A percentile compares a stretch with the other conserved stretches of the same genome.
Conservation (phyloP, 2,797 vertebrate genomes). For the Gallinago stenura region DNA sequence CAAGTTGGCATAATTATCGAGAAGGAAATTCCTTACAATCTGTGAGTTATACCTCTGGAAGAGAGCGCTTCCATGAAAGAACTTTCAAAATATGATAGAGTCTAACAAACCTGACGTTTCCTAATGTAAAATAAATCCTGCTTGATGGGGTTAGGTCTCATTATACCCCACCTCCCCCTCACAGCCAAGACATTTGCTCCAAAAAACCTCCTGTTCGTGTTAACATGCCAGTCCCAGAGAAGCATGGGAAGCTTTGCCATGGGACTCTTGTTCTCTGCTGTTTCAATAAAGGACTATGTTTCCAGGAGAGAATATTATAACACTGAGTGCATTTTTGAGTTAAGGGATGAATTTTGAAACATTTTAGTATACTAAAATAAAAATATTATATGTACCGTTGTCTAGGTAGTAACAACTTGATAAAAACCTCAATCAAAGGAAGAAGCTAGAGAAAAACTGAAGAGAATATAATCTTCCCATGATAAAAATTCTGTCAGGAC, state of each 20-base stretch:
- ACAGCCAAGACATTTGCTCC: not conserved
- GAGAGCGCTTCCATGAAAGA: not conserved
- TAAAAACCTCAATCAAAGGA: not conserved
- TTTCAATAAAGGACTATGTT: not conserved
- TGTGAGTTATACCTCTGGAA: not conserved
- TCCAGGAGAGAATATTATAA: not conserved
- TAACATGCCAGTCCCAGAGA: not conserved
- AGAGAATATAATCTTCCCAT: not conserved
- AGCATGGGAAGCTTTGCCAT: not conserved
- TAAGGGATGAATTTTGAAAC: slow-evolving; percentile 18
- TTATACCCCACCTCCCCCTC: not conserved
- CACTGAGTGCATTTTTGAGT: not conserved
- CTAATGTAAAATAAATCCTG: not conserved
- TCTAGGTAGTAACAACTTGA: not conserved
- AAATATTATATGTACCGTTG: not conserved
- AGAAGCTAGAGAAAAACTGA: not conserved
- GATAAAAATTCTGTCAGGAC: not conserved
- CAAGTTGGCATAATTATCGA: not conserved
- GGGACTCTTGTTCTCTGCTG: not conserved
- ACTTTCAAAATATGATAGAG: not conserved
- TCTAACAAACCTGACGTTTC: not conserved
- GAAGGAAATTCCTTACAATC: not conserved
- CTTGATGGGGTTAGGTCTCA: not conserved
- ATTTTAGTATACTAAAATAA: slow-evolving; percentile 16
- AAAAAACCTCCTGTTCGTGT: not conserved